These are phyloP conservation scores for Melanotaenia pygmaea DNA, from an alignment of 2,797 vertebrate species.

Conservation along the genomic window DNA sequence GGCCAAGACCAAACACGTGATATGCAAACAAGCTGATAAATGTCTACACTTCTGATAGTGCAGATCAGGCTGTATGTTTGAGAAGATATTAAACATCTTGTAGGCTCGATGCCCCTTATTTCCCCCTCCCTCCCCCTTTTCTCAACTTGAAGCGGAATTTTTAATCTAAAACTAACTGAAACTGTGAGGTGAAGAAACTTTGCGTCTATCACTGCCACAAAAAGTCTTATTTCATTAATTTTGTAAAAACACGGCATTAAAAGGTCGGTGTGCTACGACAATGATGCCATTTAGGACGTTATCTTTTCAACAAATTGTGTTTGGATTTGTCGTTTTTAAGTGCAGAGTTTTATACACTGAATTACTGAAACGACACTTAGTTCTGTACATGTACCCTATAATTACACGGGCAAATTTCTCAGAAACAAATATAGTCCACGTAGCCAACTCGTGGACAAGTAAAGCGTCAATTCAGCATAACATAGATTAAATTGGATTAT, in stretches of 20 bases:
- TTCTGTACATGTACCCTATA: neutral
- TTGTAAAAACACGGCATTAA: neutral
- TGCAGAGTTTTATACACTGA: neutral
- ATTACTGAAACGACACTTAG: neutral
- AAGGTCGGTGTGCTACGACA: neutral
- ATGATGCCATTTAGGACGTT: neutral
- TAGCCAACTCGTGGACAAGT: neutral
- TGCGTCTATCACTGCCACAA: neutral
- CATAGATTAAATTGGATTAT: neutral
- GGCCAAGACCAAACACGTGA: conserved; percentile 90
- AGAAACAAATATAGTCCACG: neutral
- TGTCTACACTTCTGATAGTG: conserved; percentile 84
- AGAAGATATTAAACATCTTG: conserved; percentile 12
- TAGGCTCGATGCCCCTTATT: neutral
- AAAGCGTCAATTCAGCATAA: neutral
- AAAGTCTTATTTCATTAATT: neutral
- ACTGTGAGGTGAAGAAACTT: neutral
- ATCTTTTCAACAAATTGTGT: neutral
- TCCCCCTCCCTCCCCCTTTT: neutral
- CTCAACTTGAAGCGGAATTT: neutral
- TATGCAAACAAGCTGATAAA: conserved; percentile 94
- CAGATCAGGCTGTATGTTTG: conserved; percentile 58
- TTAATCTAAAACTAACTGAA: neutral
- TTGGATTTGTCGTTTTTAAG: neutral
- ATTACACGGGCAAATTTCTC: neutral